phyloP scores from a whole-genome alignment of 2,888 invertebrate genomes.

The Nomada lathburiana region DNA sequence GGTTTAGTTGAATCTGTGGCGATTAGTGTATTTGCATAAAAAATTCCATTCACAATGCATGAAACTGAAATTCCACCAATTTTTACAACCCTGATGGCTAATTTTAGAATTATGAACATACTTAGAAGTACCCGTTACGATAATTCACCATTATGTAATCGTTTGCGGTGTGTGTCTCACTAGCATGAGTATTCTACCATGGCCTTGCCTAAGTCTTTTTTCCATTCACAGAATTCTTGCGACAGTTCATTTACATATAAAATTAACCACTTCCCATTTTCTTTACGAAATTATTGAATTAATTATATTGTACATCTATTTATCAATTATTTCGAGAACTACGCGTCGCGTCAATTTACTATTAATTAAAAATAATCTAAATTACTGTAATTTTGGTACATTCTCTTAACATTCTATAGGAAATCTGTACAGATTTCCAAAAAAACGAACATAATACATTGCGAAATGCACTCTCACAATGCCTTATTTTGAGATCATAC shows the following conservation, averaged over 20 bases:
- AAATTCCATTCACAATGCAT: no score
- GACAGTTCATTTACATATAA: background rate
- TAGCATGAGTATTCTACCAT: background rate
- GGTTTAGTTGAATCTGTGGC: no score
- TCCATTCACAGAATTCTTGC: constrained; percentile 3
- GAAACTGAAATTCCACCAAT: background rate
- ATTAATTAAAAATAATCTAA: no score
- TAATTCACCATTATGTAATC: constrained; percentile 63
- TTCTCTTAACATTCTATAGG: no score
- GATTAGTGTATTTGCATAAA: no score
- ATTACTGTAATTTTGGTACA: no score
- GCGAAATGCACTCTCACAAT: no score
- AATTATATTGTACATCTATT: background rate
- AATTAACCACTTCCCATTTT: background rate
- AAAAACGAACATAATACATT: no score
- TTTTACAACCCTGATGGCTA: constrained; percentile 27
- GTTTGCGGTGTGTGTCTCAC: constrained; percentile 39
- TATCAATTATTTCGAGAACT: no score
- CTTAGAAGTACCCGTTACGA: constrained; percentile 56
- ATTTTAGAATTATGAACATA: constrained; percentile 51
- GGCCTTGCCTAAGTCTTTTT: constrained; percentile 38
- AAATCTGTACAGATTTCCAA: no score
- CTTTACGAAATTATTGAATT: background rate
- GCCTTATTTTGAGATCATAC: no score
- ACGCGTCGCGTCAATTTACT: background rate